These are phyloP conservation scores for Micrasema longulum DNA, from an alignment of 1,140 invertebrate genomes.

Conservation along the genomic window DNA sequence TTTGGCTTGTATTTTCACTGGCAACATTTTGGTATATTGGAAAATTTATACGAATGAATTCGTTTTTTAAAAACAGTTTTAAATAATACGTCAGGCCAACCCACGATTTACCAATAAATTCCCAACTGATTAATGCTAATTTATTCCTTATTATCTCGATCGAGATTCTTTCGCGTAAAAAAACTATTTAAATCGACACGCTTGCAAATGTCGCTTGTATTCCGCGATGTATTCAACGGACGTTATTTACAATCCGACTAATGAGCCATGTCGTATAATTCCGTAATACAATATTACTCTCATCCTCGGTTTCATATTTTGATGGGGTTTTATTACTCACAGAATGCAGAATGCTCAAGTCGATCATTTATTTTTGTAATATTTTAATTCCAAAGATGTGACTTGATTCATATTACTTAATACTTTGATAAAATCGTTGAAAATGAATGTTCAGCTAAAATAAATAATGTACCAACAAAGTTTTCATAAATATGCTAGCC, in stretches of 20 bases:
- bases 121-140: constrained; percentile 14
- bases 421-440: neutral
- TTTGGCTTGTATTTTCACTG: neutral
- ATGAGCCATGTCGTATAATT: constrained; percentile 25
- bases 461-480: neutral
- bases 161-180: neutral
- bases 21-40: constrained; percentile 3
- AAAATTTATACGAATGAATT: neutral
- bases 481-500: neutral
- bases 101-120: constrained; percentile 14
- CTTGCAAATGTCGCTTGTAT: constrained; percentile 7
- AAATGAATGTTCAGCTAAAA: neutral
- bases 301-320: constrained; percentile 11
- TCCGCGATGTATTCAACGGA: neutral
- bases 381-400: neutral
- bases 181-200: neutral
- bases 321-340: neutral
- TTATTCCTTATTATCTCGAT: constrained; percentile 3
- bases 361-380: neutral
- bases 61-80: neutral
- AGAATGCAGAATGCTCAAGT: neutral
- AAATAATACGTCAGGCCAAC: neutral
- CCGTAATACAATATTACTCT: neutral
- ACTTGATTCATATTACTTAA: too few relatives aligned
- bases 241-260: constrained; percentile 13